Evolutionary conservation across 2,888 invertebrate genomes (phyloP).

Genomic region (Oligia strigilis): DNA sequence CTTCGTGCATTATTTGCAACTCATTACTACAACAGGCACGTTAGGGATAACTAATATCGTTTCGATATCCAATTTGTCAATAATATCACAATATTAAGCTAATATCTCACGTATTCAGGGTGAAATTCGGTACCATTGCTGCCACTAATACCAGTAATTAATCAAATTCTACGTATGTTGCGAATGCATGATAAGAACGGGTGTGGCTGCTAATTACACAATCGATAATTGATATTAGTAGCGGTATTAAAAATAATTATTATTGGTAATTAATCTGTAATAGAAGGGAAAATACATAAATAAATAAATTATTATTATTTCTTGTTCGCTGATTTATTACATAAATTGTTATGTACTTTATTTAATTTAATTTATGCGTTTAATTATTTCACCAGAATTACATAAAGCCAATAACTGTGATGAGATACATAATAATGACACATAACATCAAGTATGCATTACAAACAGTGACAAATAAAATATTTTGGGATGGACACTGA

Average conservation of each 20-base stretch:
- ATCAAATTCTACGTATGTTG: slow-evolving; percentile 22
- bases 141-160: slow-evolving; percentile 39
- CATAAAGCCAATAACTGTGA: too few relatives aligned
- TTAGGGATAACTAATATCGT: slow-evolving; percentile 6
- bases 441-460: too few relatives aligned
- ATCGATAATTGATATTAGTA: neutral
- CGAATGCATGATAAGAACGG: slow-evolving; percentile 8
- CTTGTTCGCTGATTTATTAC: too few relatives aligned
- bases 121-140: slow-evolving; percentile 6
- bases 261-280: neutral
- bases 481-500: neutral
- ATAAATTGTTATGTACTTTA: too few relatives aligned
- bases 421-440: too few relatives aligned
- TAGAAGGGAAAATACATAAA: too few relatives aligned
- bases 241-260: neutral
- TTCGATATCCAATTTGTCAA: slow-evolving; percentile 12
- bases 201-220: neutral
- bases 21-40: neutral
- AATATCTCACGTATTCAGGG: slow-evolving; percentile 29
- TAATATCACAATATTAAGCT: slow-evolving; percentile 22
- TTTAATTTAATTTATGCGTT: too few relatives aligned
- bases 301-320: neutral
- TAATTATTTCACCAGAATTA: too few relatives aligned
- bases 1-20: neutral
- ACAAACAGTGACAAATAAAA: neutral